Conservation (phyloP, 2,888 invertebrate species). For the Agrotis puta region DNA sequence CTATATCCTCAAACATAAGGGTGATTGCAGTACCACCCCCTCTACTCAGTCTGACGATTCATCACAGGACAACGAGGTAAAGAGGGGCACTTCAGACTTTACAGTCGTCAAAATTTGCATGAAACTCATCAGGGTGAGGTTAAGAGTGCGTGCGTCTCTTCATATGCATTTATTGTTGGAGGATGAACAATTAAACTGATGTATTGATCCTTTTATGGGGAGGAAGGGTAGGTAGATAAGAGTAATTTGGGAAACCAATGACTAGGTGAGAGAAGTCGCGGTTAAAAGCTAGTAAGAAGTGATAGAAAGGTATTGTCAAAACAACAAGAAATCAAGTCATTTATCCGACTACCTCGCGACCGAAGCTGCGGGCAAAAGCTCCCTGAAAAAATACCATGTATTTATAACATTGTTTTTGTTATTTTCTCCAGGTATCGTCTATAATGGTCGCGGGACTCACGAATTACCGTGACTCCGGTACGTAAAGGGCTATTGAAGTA, state of each 20-base stretch:
- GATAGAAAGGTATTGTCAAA: too few relatives aligned
- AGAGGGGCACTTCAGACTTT: slow-evolving; percentile 71
- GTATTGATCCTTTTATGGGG: slow-evolving; percentile 48
- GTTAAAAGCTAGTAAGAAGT: too few relatives aligned
- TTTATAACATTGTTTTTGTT: too few relatives aligned
- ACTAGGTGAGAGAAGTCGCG: too few relatives aligned
- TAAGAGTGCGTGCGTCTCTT: slow-evolving; percentile 69
- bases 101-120: slow-evolving; percentile 76
- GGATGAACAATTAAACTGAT: slow-evolving; percentile 55
- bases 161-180: slow-evolving; percentile 65
- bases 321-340: too few relatives aligned
- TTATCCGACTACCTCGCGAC: too few relatives aligned
- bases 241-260: background rate
- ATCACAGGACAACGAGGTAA: slow-evolving; percentile 66
- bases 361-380: too few relatives aligned
- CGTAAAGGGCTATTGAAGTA: too few relatives aligned
- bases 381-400: too few relatives aligned
- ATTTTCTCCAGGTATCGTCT: too few relatives aligned
- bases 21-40: background rate
- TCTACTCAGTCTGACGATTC: slow-evolving; percentile 58
- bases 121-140: slow-evolving; percentile 74
- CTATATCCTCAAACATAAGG: slow-evolving; percentile 26
- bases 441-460: too few relatives aligned
- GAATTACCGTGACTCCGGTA: too few relatives aligned
- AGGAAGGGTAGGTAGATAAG: background rate